Base-by-base conservation (phyloP, 2,888 invertebrate species). In the Eugnorisma glareosa region DNA sequence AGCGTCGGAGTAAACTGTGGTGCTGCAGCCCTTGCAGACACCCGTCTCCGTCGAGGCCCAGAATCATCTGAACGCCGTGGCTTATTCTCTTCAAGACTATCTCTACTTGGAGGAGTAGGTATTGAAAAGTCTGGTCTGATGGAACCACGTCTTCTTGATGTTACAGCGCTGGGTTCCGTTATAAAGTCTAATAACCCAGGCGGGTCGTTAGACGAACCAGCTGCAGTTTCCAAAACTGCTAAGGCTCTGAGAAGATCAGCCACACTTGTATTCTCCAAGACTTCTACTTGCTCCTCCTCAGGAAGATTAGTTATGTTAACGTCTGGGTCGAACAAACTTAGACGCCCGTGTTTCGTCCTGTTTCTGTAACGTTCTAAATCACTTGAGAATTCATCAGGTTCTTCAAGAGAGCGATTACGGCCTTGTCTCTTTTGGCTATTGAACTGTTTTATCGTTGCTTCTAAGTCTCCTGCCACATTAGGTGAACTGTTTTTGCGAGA, bases 181-280 rank as follows among this genome's bases (percentile, higher is more conserved):
- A 95, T 88, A 54, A 95, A 86, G 61, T 94, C 94, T 73, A 94
- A 86, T 63, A 95, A 85, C 0, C 94, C 92, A 4, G 93, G 87
- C 15, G 93, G 84, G 28, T 92, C 92, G 37, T 84, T 83, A 68
- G 57, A 84, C 40, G 88, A 82, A 70, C 87, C 90, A 45, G 92
- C 91, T 28, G 94, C 95, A 10, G 96, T 96, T 86, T 96, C 96
- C 86, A 98, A 96, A n/a, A 97, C 97, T 67, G 98, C 98, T 68
- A 99, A 94, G 0, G 98, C 98, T 75, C 98, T 97, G 43, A 99
- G 97, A 73, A 99, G 97, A 94, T 99, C 98, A 1, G 98, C 98
- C 24, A 99, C 97, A 37, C 98, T 98, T 0, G 98, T 98, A 89
- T 98, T 98, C 93, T 98, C 98, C 75, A 98, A 94, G 21, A 98